Evolutionary conservation across 2,888 invertebrate genomes (phyloP).

Genomic region (Ferdinandea cuprea): DNA sequence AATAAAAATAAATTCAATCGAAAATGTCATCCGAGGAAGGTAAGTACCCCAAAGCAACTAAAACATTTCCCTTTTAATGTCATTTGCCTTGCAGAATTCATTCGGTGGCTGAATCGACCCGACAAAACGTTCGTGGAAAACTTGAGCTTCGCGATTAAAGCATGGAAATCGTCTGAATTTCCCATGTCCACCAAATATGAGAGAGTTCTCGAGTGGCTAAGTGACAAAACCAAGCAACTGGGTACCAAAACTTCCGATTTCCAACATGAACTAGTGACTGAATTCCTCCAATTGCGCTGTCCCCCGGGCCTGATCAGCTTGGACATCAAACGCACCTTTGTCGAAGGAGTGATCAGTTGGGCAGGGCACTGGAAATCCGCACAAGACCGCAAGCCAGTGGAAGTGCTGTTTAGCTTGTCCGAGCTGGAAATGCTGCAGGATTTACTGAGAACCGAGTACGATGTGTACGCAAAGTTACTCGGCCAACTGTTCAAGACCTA

Average conservation of each 20-base stretch:
- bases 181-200: slow-evolving; percentile 80
- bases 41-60: background rate
- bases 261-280: slow-evolving; percentile 70
- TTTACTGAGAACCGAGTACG: slow-evolving; percentile 77
- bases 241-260: slow-evolving; percentile 64
- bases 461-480: slow-evolving; percentile 75
- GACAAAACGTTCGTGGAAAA: slow-evolving; percentile 78
- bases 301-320: slow-evolving; percentile 78
- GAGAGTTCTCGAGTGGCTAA: slow-evolving; percentile 79
- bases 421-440: slow-evolving; percentile 80
- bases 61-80: background rate
- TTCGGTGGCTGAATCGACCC: slow-evolving; percentile 79
- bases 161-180: slow-evolving; percentile 82
- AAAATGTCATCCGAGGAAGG: slow-evolving; percentile 65
- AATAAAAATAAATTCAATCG: background rate
- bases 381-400: slow-evolving; percentile 54
- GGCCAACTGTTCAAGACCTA: slow-evolving; percentile 77
- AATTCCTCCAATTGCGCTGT: slow-evolving; percentile 78
- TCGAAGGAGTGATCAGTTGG: slow-evolving; percentile 74
- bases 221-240: slow-evolving; percentile 53
- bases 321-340: slow-evolving; percentile 76
- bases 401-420: slow-evolving; percentile 76
- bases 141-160: slow-evolving; percentile 80
- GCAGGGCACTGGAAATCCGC: slow-evolving; percentile 23
- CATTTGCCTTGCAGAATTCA: slow-evolving; percentile 77